Evolutionary conservation across 1,140 invertebrate genomes (phyloP), one percentile per base, ranked within the genome.

Genomic region (Dufourea novaeangliae): DNA sequence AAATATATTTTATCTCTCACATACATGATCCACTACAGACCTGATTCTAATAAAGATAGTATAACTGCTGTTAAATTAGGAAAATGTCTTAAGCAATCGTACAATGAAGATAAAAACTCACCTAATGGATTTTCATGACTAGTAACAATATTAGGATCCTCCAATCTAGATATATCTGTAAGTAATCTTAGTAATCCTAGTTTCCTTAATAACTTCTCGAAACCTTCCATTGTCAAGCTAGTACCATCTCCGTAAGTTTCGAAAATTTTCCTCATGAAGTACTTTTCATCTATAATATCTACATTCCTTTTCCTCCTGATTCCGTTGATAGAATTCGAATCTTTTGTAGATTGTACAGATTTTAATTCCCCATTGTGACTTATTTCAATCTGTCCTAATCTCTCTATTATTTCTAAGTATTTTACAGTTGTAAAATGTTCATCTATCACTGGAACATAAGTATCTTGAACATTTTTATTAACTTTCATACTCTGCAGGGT

Each of bases 201-300:
- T 32, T 93, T 94, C 70, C 93, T 90, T 1, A 96, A 88, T 88
- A 96, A 93, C 54, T 91, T 94, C 80, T 95, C 94, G 79, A 97
- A 96, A 34, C 94, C 95, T 0, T 94, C 93, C 75, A 95, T 86
- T 79, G 94, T 95, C 92, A 96, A 94, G 22, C 92, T 94, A 11
- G 93, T 93, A 7, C 93, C 93, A 59, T 94, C 93, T 7, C 93
- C 93, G 78, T 94, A 94, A 27, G 90, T 86, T 44, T 90, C 82
- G 77, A 94, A 94, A 63, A 94, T 88, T 83, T 93, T 92, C 63
- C 88, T 92, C 67, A 89, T 86, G 71, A 90, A 91, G 46, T 90
- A 90, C 27, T 80, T 90, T 12, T 90, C 86, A 50, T 91, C 82
- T 10, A 77, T 34, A 32, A 87, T 69, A 32, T 69, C 77, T 73